These are phyloP conservation scores for Leptoteleia sp. DNA, from an alignment of 1,140 invertebrate species.

Conservation along the genomic window DNA sequence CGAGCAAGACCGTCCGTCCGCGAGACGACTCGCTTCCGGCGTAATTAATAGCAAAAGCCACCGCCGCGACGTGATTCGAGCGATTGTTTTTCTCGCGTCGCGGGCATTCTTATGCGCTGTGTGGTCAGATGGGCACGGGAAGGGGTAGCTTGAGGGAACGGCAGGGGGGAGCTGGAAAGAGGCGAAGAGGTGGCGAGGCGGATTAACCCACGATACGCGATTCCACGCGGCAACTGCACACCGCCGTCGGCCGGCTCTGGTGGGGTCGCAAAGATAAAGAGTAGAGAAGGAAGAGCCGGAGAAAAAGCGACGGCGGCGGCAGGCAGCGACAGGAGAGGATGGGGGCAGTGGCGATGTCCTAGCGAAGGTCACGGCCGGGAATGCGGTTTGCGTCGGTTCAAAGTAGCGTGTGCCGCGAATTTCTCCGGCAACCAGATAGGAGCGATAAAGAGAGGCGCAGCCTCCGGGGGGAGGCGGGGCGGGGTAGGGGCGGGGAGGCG, in stretches of 20 bases:
- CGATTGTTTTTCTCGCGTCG: slow-evolving; percentile 46
- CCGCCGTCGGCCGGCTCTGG: slow-evolving; percentile 9
- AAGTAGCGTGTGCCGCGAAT: slow-evolving; percentile 70
- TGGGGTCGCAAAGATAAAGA: slow-evolving; percentile 47
- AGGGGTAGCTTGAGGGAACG: background rate
- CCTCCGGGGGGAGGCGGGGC: slow-evolving; percentile 17
- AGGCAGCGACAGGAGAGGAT: slow-evolving; percentile 42
- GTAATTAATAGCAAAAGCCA: slow-evolving; percentile 26
- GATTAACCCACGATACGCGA: slow-evolving; percentile 41
- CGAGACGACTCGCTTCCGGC: no score
- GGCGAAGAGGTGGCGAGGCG: slow-evolving; percentile 18
- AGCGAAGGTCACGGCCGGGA: slow-evolving; percentile 82
- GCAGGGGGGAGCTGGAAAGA: no score
- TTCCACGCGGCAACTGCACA: slow-evolving; percentile 8
- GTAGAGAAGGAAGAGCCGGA: slow-evolving; percentile 19
- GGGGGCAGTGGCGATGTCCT: slow-evolving; percentile 80
- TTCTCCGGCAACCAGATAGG: slow-evolving; percentile 2
- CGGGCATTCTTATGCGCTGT: slow-evolving; percentile 27
- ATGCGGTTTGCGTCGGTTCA: slow-evolving; percentile 79
- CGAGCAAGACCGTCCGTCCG: no score
- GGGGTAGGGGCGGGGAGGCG: no score
- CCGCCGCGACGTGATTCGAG: slow-evolving; percentile 3
- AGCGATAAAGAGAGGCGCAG: slow-evolving; percentile 17
- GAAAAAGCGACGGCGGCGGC: slow-evolving; percentile 9
- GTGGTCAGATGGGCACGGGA: slow-evolving; percentile 23